Percentiles rank a stretch among this genome's conserved stretches.
Conservation (phyloP, 2,797 vertebrate species). For the Sebastes variabilis region DNA sequence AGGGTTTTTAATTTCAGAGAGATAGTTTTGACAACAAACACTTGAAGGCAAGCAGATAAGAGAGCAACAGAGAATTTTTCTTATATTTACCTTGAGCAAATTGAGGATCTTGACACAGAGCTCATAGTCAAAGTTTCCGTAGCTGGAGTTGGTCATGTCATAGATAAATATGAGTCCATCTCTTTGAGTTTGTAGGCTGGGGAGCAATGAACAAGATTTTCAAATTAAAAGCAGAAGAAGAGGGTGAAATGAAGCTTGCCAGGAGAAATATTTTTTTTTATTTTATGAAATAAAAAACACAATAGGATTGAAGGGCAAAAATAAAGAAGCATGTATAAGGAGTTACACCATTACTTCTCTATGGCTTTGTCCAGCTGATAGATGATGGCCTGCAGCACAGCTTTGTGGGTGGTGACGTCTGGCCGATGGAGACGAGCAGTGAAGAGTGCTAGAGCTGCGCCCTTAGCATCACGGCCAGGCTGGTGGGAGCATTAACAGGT, state of each 20-base stretch:
- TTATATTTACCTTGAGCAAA: conserved; percentile 85
- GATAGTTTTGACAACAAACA: neutral
- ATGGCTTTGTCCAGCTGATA: conserved; percentile 91
- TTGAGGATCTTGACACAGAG: conserved; percentile 90
- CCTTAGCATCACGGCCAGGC: conserved; percentile 87
- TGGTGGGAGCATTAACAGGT: conserved; percentile 41
- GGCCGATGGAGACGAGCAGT: conserved; percentile 86
- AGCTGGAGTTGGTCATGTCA: conserved; percentile 89
- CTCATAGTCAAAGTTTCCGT: conserved; percentile 89
- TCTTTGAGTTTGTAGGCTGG: conserved; percentile 86
- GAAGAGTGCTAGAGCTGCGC: conserved; percentile 88
- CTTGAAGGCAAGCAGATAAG: neutral
- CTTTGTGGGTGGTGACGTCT: conserved; percentile 86
- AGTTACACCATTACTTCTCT: conserved; percentile 76
- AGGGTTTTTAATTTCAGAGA: neutral
- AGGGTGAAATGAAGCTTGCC: neutral
- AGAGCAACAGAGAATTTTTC: neutral
- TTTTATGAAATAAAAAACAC: neutral
- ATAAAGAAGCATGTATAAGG: neutral
- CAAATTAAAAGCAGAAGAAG: neutral
- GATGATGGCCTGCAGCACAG: conserved; percentile 89
- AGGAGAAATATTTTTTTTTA: neutral
- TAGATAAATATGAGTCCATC: conserved; percentile 91
- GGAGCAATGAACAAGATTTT: conserved; percentile 24
- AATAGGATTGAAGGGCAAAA: neutral